Conservation (phyloP, 2,888 invertebrate genomes). For the Myopa testacea region DNA sequence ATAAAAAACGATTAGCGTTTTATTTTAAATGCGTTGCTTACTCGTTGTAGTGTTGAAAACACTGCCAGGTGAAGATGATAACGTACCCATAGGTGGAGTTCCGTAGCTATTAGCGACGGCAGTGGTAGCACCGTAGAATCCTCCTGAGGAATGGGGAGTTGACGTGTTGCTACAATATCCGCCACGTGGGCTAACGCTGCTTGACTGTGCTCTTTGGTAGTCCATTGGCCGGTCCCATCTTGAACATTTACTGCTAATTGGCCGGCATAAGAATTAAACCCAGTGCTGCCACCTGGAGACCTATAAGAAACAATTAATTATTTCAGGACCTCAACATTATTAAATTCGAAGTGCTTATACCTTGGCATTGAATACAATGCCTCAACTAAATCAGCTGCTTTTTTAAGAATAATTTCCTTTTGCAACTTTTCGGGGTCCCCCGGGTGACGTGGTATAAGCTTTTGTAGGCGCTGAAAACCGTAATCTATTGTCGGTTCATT, state of each 20-base stretch:
- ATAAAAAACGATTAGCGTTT: too few relatives aligned
- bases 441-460: slow-evolving; percentile 97
- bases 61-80: slow-evolving; percentile 76
- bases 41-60: slow-evolving; percentile 82
- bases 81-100: slow-evolving; percentile 71
- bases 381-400: slow-evolving; percentile 99
- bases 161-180: slow-evolving; percentile 93
- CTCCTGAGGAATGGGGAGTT: slow-evolving; percentile 86
- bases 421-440: slow-evolving; percentile 98
- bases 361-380: slow-evolving; percentile 97
- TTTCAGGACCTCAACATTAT: not conserved
- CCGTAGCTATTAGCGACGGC: slow-evolving; percentile 71
- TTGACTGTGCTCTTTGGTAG: slow-evolving; percentile 81
- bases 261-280: slow-evolving; percentile 95
- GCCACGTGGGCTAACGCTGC: slow-evolving; percentile 83
- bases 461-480: slow-evolving; percentile 97
- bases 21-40: slow-evolving; percentile 57
- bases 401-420: slow-evolving; percentile 97
- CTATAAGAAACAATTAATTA: slow-evolving; percentile 62
- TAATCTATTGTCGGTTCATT: slow-evolving; percentile 99
- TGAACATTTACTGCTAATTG: slow-evolving; percentile 95
- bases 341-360: slow-evolving; percentile 70
- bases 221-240: slow-evolving; percentile 92
- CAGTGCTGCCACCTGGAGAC: slow-evolving; percentile 80
- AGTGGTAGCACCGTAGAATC: slow-evolving; percentile 71